phyloP scores from a whole-genome alignment of 2,888 invertebrate genomes.

The Dynastes tityus region DNA sequence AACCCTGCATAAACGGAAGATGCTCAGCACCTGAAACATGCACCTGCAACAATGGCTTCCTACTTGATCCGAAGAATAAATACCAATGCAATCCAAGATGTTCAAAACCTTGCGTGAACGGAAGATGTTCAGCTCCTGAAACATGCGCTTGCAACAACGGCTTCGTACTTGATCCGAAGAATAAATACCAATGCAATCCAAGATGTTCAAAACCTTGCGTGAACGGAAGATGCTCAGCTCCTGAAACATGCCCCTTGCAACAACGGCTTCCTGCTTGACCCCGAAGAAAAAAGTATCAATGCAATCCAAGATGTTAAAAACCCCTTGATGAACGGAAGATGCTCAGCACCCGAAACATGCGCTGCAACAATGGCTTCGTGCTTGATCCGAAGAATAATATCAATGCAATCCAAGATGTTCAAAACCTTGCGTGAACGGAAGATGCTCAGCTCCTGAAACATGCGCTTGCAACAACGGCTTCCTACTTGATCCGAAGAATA shows the following conservation, averaged over 20 bases:
- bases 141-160: slow-evolving; percentile 56
- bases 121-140: slow-evolving; percentile 63
- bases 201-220: slow-evolving; percentile 53
- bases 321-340: slow-evolving; percentile 52
- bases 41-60: slow-evolving; percentile 60
- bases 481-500: too few species aligned
- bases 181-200: slow-evolving; percentile 54
- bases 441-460: too few species aligned
- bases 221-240: slow-evolving; percentile 53
- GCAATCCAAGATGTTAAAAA: slow-evolving; percentile 53
- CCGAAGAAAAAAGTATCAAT: slow-evolving; percentile 52
- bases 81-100: slow-evolving; percentile 58
- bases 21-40: slow-evolving; percentile 66
- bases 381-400: slow-evolving; percentile 46
- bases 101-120: slow-evolving; percentile 66
- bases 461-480: too few species aligned
- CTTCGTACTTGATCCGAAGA: slow-evolving; percentile 46
- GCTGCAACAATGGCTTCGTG: slow-evolving; percentile 52
- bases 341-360: slow-evolving; percentile 53
- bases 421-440: too few species aligned
- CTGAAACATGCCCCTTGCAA: slow-evolving; percentile 54
- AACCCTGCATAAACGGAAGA: slow-evolving; percentile 64
- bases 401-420: not conserved
- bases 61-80: slow-evolving; percentile 47
- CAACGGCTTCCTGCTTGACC: slow-evolving; percentile 47